Evolutionary conservation across 2,797 vertebrate species (phyloP), one percentile per base, ranked within the genome.

Genomic region (Psittacula echo): DNA sequence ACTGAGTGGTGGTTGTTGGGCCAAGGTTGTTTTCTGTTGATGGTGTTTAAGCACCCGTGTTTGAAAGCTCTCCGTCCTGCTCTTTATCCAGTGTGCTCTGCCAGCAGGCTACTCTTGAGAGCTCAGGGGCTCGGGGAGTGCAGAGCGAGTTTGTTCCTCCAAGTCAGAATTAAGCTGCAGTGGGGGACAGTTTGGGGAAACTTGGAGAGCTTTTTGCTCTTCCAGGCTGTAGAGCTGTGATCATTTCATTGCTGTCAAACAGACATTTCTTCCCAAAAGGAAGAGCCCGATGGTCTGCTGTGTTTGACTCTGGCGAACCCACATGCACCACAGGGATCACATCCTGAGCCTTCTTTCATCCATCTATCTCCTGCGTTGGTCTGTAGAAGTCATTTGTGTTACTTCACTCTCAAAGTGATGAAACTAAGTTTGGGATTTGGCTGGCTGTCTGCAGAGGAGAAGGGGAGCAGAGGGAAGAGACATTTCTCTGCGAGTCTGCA

Each of bases 341-440:
- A 82, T 89, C 61, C 64, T 15, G 2, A 86, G 71, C 34, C 42
- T 86, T 67, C 85, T 82, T 93, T 90, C 83, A 88, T 85, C 83
- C 53, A 0, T 53, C 45, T 65, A 39, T 62, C 67, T 86, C 53
- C 51, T 85, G 73, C 24, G 79, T 48, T 92, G 77, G 47, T 89
- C 93, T 96, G 96, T 51, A n/a, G 80, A 96, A 96, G 54, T 93
- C 17, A 85, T 94, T 93, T 90, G 77, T 83, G 86, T 94, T 93
- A 74, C 78, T 96, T 95, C 90, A 91, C 71, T 48, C 88, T 90
- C 61, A 7, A 65, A 97, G 74, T 85, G 93, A 83, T 90, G 95
- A 85, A 96, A 90, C 48, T 45, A 44, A 94, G 85, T 79, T 82
- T 7, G 41, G 83, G 76, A 50, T 94, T 95, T 96, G 94, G 83